These are phyloP conservation scores for Callithrix jacchus DNA, from an alignment of 2,113 vertebrate species.

Conservation along the genomic window DNA sequence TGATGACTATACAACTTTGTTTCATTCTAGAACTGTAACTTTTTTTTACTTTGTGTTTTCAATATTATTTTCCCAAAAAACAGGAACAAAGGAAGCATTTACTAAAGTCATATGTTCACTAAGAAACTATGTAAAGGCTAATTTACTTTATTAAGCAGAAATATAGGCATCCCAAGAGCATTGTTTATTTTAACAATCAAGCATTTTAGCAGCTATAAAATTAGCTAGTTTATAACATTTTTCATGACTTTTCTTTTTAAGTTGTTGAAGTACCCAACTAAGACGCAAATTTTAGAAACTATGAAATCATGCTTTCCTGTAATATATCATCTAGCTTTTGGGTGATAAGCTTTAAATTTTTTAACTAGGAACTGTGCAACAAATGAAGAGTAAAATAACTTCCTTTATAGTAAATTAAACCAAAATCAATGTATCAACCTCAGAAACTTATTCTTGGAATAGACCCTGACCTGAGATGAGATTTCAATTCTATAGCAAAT, in stretches of 20 bases:
- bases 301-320: slow-evolving; percentile 38
- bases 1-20: slow-evolving; percentile 65
- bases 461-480: not conserved
- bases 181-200: slow-evolving; percentile 56
- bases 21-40: slow-evolving; percentile 33
- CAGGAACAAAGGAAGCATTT: slow-evolving; percentile 53
- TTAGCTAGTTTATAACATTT: slow-evolving; percentile 44
- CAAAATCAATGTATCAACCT: not conserved
- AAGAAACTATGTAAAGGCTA: slow-evolving; percentile 47
- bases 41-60: slow-evolving; percentile 52
- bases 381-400: not conserved
- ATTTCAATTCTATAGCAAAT: not conserved
- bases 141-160: slow-evolving; percentile 65
- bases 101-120: slow-evolving; percentile 43
- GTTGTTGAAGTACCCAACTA: not conserved
- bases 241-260: slow-evolving; percentile 4
- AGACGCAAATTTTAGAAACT: slow-evolving; percentile 52
- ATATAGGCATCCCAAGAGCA: slow-evolving; percentile 9
- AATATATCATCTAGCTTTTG: not conserved
- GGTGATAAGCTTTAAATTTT: not conserved
- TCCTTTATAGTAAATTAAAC: not conserved
- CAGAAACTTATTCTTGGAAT: not conserved
- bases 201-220: slow-evolving; percentile 52
- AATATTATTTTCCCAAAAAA: slow-evolving; percentile 44
- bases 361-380: not conserved